phyloP scores from a whole-genome alignment of 2,888 invertebrate genomes.

The Lissocephala sabroskyi region DNA sequence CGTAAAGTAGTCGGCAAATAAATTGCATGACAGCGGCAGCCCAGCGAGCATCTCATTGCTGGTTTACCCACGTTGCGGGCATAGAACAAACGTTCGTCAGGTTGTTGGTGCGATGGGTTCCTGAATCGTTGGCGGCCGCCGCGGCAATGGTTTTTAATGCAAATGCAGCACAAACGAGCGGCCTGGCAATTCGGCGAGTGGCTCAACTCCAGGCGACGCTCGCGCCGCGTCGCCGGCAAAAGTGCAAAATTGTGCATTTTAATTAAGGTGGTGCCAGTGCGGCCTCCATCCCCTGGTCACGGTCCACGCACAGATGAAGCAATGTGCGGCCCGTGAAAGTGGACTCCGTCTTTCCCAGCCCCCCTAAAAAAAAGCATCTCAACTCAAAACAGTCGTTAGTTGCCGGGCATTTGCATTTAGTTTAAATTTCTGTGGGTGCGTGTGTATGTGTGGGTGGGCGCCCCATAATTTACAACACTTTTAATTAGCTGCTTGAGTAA shows the following conservation, averaged over 20 bases:
- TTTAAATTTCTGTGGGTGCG: slow-evolving; percentile 30
- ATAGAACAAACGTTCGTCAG: slow-evolving; percentile 6
- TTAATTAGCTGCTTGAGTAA: slow-evolving; percentile 55
- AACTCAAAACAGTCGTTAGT: no score
- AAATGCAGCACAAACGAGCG: slow-evolving; percentile 58
- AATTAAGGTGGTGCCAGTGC: slow-evolving; percentile 46
- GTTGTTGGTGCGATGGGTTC: slow-evolving; percentile 16
- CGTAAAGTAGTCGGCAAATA: slow-evolving; percentile 58
- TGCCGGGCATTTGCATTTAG: slow-evolving; percentile 29
- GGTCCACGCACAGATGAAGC: slow-evolving; percentile 30
- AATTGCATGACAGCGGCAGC: slow-evolving; percentile 48
- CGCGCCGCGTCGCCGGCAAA: slow-evolving; percentile 37
- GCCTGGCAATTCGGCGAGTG: background rate
- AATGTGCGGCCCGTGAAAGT: slow-evolving; percentile 4
- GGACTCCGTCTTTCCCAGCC: no score
- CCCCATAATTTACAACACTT: slow-evolving; percentile 59
- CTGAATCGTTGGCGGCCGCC: slow-evolving; percentile 2
- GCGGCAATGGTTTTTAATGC: slow-evolving; percentile 43
- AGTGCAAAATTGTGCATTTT: slow-evolving; percentile 67
- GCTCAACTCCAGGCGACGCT: background rate
- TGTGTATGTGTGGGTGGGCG: no score
- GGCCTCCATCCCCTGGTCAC: slow-evolving; percentile 3
- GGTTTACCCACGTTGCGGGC: background rate
- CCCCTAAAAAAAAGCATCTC: no score
- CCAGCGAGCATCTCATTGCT: slow-evolving; percentile 15